These are phyloP conservation scores for Silurus meridionalis DNA, from an alignment of 2,113 vertebrate species.

Conservation along the genomic window DNA sequence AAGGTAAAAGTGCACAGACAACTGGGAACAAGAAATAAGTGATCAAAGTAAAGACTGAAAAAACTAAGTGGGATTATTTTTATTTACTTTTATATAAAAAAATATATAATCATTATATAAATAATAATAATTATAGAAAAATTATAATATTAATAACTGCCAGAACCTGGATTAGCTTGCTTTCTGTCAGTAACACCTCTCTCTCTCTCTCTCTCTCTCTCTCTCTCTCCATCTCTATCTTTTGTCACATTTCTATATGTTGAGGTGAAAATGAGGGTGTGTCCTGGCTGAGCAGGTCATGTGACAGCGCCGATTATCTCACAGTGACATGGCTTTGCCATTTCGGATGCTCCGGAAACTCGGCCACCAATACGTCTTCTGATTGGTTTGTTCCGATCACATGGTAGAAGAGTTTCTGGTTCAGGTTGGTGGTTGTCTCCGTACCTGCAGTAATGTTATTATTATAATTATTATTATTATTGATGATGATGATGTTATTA, in stretches of 20 bases:
- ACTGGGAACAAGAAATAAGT: neutral
- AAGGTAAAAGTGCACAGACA: neutral
- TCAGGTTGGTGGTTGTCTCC: slow-evolving; percentile 73
- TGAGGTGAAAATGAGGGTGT: neutral
- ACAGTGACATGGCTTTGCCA: slow-evolving; percentile 72
- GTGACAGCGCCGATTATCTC: slow-evolving; percentile 32
- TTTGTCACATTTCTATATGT: neutral
- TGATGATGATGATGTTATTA: neutral
- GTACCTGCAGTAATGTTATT: slow-evolving; percentile 61
- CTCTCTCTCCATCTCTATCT: no score
- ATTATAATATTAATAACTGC: no score
- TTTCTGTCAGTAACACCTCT: no score
- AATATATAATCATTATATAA: neutral
- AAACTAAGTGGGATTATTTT: neutral
- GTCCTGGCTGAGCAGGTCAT: neutral
- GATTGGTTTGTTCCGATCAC: slow-evolving; percentile 71
- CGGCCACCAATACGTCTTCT: slow-evolving; percentile 73
- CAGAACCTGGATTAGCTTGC: no score
- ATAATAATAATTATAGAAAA: neutral
- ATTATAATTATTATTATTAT: neutral
- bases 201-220: neutral
- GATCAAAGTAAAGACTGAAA: neutral
- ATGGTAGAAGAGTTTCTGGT: slow-evolving; percentile 78
- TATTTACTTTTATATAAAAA: neutral
- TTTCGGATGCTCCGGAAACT: slow-evolving; percentile 74